phyloP scores from a whole-genome alignment of 2,888 invertebrate genomes.

The Tipula unca region DNA sequence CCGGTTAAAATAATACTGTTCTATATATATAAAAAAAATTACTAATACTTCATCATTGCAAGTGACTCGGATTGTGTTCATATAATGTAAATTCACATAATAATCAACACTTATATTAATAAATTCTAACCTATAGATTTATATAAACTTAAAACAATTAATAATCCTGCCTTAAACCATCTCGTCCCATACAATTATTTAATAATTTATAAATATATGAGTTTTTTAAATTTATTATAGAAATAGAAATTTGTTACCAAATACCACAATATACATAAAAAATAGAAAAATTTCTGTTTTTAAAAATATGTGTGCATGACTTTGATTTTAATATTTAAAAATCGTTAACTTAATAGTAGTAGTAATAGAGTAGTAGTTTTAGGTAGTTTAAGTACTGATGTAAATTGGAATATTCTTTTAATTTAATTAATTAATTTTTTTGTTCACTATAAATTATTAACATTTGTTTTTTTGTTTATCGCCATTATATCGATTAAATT shows the following conservation, averaged over 20 bases:
- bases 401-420: neutral
- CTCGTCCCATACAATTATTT: neutral
- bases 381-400: slow-evolving; percentile 10
- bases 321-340: neutral
- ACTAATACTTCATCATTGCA: neutral
- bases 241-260: slow-evolving; percentile 8
- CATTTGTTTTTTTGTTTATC: neutral
- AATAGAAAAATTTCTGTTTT: neutral
- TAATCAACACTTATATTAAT: neutral
- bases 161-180: neutral
- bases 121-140: neutral
- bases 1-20: neutral
- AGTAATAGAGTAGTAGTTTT: neutral
- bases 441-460: neutral
- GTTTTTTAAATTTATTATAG: neutral
- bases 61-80: neutral
- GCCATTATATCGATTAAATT: slow-evolving; percentile 1
- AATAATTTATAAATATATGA: neutral
- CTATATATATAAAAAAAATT: neutral
- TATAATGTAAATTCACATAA: neutral
- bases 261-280: slow-evolving; percentile 14
- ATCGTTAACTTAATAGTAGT: neutral
- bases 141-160: neutral
- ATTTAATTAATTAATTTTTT: neutral
- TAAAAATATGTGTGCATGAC: neutral